These are phyloP conservation scores for Valencia hispanica DNA, from an alignment of 2,797 vertebrate species.

Conservation along the genomic window DNA sequence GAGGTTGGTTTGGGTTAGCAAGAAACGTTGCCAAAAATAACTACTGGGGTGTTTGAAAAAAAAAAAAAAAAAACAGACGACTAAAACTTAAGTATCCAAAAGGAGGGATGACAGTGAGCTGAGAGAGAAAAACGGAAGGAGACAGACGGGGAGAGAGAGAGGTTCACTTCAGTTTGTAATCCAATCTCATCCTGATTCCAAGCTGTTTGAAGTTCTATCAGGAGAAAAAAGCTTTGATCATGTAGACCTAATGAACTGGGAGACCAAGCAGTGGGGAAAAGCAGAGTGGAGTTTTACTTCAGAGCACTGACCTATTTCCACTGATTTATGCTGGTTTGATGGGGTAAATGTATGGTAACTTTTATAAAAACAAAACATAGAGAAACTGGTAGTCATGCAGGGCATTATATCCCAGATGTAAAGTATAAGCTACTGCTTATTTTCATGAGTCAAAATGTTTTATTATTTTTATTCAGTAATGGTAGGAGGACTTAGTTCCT, in stretches of 20 bases:
- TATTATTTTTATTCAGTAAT: neutral
- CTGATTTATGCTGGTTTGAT: slow-evolving; percentile 33
- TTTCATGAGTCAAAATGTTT: neutral
- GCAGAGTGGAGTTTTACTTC: slow-evolving; percentile 40
- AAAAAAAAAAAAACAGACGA: slow-evolving; percentile 1
- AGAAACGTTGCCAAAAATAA: slow-evolving; percentile 66
- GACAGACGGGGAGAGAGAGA: slow-evolving; percentile 17
- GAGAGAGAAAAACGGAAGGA: slow-evolving; percentile 14
- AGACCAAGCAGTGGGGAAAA: slow-evolving; percentile 51
- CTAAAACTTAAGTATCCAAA: slow-evolving; percentile 61
- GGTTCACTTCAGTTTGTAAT: slow-evolving; percentile 72
- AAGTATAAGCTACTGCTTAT: neutral
- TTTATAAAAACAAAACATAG: neutral
- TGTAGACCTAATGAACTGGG: slow-evolving; percentile 79
- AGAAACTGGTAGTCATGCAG: neutral
- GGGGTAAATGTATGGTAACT: neutral
- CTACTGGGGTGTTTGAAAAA: slow-evolving; percentile 44
- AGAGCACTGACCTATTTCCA: slow-evolving; percentile 7
- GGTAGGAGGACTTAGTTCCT: neutral
- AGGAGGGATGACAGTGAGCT: slow-evolving; percentile 19
- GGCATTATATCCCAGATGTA: neutral
- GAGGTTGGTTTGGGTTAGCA: slow-evolving; percentile 52
- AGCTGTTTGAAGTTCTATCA: slow-evolving; percentile 84
- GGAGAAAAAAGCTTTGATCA: slow-evolving; percentile 81
- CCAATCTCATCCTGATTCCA: slow-evolving; percentile 76